These are phyloP conservation scores for Diabrotica virgifera DNA, from an alignment of 1,140 invertebrate species.

Conservation along the genomic window DNA sequence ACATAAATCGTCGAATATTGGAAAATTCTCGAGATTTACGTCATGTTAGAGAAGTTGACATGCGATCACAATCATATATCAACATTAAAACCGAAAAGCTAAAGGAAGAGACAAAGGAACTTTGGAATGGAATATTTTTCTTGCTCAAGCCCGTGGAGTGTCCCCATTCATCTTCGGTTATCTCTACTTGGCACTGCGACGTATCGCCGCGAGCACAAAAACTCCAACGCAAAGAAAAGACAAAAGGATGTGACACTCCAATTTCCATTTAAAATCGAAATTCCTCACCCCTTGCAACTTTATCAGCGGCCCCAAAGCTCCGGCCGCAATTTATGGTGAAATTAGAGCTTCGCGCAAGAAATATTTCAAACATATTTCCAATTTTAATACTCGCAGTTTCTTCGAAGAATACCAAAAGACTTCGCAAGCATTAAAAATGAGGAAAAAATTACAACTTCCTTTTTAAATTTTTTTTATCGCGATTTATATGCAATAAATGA, in stretches of 20 bases:
- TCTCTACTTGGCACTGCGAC: constrained; percentile 38
- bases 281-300: constrained; percentile 40
- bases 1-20: constrained; percentile 28
- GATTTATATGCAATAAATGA: too few relatives aligned
- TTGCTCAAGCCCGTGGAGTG: constrained; percentile 40
- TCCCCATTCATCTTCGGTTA: constrained; percentile 43
- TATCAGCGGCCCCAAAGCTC: constrained; percentile 28
- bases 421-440: too few relatives aligned
- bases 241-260: constrained; percentile 48
- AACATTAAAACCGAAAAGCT: constrained; percentile 24
- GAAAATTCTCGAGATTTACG: constrained; percentile 24
- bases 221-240: constrained; percentile 41
- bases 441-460: too few relatives aligned
- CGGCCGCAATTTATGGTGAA: background rate
- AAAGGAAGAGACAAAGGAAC: constrained; percentile 36
- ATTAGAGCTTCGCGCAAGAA: constrained; percentile 1
- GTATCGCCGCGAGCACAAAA: constrained; percentile 40
- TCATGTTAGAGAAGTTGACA: constrained; percentile 19
- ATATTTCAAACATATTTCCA: constrained; percentile 1
- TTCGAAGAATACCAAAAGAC: background rate
- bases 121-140: constrained; percentile 40
- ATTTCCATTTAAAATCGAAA: constrained; percentile 48
- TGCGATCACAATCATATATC: constrained; percentile 18
- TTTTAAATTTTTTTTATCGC: too few relatives aligned
- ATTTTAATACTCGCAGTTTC: background rate